These are phyloP conservation scores for Pseudomyrmex dendroicus DNA, from an alignment of 1,140 invertebrate genomes.

Conservation along the genomic window DNA sequence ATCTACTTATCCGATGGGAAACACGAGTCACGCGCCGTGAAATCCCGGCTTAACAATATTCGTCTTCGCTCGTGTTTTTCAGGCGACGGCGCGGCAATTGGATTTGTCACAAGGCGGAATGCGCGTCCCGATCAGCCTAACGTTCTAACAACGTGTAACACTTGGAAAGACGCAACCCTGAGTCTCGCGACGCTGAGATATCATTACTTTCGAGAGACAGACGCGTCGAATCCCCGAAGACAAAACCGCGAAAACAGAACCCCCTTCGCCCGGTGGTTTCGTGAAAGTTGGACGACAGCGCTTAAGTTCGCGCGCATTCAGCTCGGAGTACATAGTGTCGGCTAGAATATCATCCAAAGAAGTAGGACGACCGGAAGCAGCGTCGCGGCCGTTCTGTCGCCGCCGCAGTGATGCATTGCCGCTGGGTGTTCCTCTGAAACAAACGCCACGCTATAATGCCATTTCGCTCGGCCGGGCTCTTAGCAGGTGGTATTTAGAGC, in stretches of 20 bases:
- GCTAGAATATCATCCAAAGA: slow-evolving; percentile 74
- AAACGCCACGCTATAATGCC: slow-evolving; percentile 67
- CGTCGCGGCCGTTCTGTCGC: slow-evolving; percentile 75
- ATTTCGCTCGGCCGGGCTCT: slow-evolving; percentile 29
- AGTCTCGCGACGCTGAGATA: slow-evolving; percentile 23
- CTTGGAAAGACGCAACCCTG: slow-evolving; percentile 7
- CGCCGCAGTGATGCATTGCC: slow-evolving; percentile 84
- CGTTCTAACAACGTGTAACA: slow-evolving; percentile 32
- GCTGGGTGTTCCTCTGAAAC: slow-evolving; percentile 85
- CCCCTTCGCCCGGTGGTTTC: slow-evolving; percentile 31
- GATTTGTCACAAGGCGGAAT: neutral
- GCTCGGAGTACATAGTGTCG: slow-evolving; percentile 43
- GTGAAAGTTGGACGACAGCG: slow-evolving; percentile 34
- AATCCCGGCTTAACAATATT: slow-evolving; percentile 6
- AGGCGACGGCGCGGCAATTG: slow-evolving; percentile 20
- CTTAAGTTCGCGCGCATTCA: slow-evolving; percentile 44
- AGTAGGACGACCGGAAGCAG: slow-evolving; percentile 74
- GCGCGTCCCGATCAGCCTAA: slow-evolving; percentile 21
- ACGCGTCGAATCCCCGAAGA: slow-evolving; percentile 36
- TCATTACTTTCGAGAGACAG: slow-evolving; percentile 27
- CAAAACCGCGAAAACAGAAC: slow-evolving; percentile 49
- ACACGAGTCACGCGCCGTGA: too few relatives aligned
- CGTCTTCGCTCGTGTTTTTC: slow-evolving; percentile 12
- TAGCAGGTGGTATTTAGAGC: slow-evolving; percentile 49
- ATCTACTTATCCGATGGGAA: too few relatives aligned